These are phyloP conservation scores for Melanotaenia maccullochi DNA, from an alignment of 2,797 vertebrate species.

Conservation along the genomic window DNA sequence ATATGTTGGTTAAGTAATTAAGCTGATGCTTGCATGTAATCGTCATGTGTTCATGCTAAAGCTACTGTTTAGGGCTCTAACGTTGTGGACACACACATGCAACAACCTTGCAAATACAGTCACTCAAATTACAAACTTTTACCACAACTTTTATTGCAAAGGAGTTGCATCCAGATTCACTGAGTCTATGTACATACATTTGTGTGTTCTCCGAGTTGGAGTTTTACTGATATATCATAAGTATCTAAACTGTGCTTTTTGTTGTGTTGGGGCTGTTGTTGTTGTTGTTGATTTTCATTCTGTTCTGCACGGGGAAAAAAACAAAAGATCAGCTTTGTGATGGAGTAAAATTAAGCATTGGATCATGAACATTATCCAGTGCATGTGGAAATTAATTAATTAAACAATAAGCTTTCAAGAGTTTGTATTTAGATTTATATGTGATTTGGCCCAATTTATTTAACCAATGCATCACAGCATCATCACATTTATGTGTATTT, in stretches of 20 bases:
- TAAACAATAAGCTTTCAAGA: too few species aligned
- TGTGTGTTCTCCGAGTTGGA: not conserved
- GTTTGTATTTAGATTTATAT: too few species aligned
- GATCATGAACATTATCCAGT: not conserved
- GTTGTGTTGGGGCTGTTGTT: too few species aligned
- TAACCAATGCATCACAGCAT: not conserved
- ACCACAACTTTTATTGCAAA: too few species aligned
- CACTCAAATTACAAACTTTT: too few species aligned
- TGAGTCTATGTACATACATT: too few species aligned
- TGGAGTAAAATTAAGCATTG: not conserved
- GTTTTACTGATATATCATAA: not conserved
- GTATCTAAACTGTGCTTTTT: not conserved
- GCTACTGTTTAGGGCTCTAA: conserved; percentile 2
- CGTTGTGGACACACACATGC: not conserved
- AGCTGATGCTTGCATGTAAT: not conserved
- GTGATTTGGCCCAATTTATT: not conserved
- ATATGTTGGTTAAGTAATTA: not conserved
- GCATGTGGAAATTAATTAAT: too few species aligned
- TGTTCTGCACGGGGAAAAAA: too few species aligned
- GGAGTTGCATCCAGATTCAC: too few species aligned
- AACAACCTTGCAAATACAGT: not conserved
- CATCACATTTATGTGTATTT: not conserved
- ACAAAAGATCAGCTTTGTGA: not conserved
- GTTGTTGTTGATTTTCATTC: too few species aligned
- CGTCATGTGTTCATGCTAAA: not conserved